Evolutionary conservation across 2,888 invertebrate species (phyloP).

Genomic region (Drosophila prolongata): DNA sequence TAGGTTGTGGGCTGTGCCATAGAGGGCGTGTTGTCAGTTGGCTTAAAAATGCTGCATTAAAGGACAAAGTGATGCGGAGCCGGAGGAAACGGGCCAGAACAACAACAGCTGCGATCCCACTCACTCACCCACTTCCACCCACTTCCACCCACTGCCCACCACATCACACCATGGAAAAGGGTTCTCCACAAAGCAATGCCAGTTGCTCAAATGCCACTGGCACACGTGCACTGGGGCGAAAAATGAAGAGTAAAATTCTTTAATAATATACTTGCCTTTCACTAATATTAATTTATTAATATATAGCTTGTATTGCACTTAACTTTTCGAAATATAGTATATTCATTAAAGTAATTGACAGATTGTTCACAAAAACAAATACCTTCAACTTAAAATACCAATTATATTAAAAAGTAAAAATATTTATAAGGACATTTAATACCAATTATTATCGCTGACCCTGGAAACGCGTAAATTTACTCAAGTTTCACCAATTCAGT

Average conservation of each 20-base stretch:
- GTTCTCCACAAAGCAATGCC: conserved; percentile 40
- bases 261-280: too few species aligned
- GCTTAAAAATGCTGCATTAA: conserved; percentile 52
- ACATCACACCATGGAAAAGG: conserved; percentile 2
- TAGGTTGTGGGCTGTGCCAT: neutral
- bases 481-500: neutral
- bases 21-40: conserved; percentile 55
- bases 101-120: conserved; percentile 44
- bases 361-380: too few species aligned
- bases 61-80: conserved; percentile 41
- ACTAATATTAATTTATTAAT: too few species aligned
- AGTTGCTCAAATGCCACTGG: conserved; percentile 35
- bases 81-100: conserved; percentile 19
- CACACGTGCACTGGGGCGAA: conserved; percentile 8
- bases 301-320: too few species aligned
- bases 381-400: neutral
- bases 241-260: too few species aligned
- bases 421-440: neutral
- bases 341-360: too few species aligned
- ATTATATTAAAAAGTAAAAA: neutral
- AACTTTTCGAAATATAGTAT: too few species aligned
- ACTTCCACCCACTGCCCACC: neutral
- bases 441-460: neutral
- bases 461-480: too few species aligned
- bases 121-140: neutral